Base-by-base conservation (phyloP, 2,113 vertebrate species). In the Riparia riparia region DNA sequence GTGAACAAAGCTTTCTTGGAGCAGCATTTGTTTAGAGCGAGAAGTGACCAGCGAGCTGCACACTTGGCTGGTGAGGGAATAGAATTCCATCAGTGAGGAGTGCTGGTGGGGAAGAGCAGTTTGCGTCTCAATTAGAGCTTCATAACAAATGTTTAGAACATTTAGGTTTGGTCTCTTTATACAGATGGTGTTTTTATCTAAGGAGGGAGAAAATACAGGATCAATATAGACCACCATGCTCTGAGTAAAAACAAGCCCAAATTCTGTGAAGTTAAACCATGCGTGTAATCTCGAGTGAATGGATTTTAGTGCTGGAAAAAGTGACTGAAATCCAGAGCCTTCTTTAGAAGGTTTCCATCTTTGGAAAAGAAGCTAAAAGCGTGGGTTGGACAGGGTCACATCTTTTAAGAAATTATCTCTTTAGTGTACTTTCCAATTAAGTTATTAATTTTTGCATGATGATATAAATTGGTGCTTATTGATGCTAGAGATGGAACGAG, bases 1-100 rank as follows among this genome's bases (percentile, higher is more conserved):
- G 44, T 66, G 70, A 56, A 45, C 65, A 71, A 74, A 18, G 2
- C 9, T 2, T 71, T 82, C 26, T 56, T 14, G 17, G 39, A 56
- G 61, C 37, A 60, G 45, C 20, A 17, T 32, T 83, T 1, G 0
- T 54, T 39, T 20, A 29, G 56, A 29, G 21, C 0, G 0, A 64
- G 64, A 29, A 42, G 70, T 22, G 78, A 41, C 54, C 73, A 10
- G 51, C 1, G 19, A 47, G 49, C 50, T n/a, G 42, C 26, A 3
- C 12, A 0, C 34, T 28, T 42, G 80, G 63, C 45, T 51, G 56
- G 10, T 14, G 32, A 39, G 68, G 5, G 19, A 18, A 64, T 19
- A 1, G 70, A 49, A 54, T 47, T 83, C 73, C 31, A 3, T 14
- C 7, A 2, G 25, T 4, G 28, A 34, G 39, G 15, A 73, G 60